Percentiles rank a stretch among this genome's conserved stretches.
Conservation (phyloP, 2,113 vertebrate species). For the Clarias macrocephalus region DNA sequence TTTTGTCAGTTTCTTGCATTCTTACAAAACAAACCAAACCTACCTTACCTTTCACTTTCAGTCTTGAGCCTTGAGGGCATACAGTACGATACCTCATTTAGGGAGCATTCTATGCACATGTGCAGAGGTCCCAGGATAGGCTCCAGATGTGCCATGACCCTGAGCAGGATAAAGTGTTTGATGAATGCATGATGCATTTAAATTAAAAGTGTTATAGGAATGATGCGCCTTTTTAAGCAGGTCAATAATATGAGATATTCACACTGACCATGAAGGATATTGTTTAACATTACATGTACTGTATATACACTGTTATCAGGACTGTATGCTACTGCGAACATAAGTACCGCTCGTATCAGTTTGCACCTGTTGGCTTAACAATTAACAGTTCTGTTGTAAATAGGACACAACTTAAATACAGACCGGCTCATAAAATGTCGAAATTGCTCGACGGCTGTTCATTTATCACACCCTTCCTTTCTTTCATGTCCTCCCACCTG, state of each 20-base stretch:
- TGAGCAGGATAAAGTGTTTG: not conserved
- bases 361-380: conserved; percentile 30
- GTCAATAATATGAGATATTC: not conserved
- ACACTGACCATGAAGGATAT: not conserved
- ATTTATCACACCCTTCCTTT: not conserved
- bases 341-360: not conserved
- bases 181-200: not conserved
- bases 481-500: not conserved
- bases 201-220: not conserved
- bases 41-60: too few species aligned
- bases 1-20: not conserved
- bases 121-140: not conserved
- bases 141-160: not conserved
- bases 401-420: not conserved
- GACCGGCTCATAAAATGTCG: not conserved
- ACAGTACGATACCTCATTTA: not conserved
- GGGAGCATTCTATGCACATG: not conserved
- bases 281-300: not conserved
- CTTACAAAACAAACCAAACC: not conserved
- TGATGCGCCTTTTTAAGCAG: not conserved
- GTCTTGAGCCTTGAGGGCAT: not conserved
- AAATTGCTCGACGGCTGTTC: not conserved
- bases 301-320: not conserved
- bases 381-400: conserved; percentile 26
- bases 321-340: not conserved